These are phyloP conservation scores for Vultur gryphus DNA, from an alignment of 2,797 vertebrate species.

Conservation along the genomic window DNA sequence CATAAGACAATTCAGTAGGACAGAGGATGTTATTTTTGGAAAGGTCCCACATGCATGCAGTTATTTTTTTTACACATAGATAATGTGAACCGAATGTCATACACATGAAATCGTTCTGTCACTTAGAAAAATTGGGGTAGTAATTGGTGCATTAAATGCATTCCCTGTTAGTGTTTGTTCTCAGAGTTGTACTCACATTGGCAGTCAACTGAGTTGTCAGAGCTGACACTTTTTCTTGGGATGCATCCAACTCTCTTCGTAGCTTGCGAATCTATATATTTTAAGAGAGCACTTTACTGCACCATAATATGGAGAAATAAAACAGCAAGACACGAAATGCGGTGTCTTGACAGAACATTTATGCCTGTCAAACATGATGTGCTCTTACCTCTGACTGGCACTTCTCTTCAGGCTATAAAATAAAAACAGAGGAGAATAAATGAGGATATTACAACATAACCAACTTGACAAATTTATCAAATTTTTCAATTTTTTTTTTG, in stretches of 20 bases:
- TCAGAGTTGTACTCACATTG: slow-evolving; percentile 82
- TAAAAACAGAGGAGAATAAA: neutral
- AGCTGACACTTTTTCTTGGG: slow-evolving; percentile 97
- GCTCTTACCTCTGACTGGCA: slow-evolving; percentile 94
- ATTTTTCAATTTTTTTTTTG: neutral
- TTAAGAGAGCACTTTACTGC: neutral
- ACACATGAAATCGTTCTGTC: neutral
- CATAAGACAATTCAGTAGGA: neutral
- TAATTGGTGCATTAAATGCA: neutral
- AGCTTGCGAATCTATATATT: slow-evolving; percentile 90
- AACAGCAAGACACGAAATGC: neutral
- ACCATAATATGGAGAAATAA: neutral
- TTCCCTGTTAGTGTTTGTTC: neutral
- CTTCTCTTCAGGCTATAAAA: slow-evolving; percentile 92
- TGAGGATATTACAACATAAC: neutral
- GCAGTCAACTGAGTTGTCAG: slow-evolving; percentile 95
- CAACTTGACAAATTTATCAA: neutral
- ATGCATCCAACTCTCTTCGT: slow-evolving; percentile 91
- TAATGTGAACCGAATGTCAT: rapidly evolving
- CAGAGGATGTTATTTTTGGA: neutral
- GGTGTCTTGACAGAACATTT: neutral
- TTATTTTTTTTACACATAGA: neutral
- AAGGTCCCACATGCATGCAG: neutral
- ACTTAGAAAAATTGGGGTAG: neutral
- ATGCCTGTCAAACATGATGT: neutral